Evolutionary conservation across 2,888 invertebrate genomes (phyloP).

Genomic region (Phymatocera aterrima): DNA sequence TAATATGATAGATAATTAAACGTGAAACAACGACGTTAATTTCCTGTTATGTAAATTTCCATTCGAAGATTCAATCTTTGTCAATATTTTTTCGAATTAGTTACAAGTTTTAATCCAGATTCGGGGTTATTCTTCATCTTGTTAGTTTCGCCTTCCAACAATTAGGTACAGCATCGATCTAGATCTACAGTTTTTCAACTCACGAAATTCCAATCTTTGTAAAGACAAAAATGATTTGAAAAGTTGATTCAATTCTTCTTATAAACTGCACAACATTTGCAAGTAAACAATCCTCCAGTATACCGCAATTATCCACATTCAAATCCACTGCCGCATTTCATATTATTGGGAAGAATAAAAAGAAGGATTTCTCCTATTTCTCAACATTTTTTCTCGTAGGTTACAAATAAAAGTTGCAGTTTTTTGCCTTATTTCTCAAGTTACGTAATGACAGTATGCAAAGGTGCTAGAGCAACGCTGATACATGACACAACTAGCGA

Average conservation of each 20-base stretch:
- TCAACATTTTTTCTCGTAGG: background rate
- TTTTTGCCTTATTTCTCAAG: background rate
- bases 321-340: constrained; percentile 8
- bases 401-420: background rate
- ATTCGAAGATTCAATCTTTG: too few species aligned
- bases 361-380: background rate
- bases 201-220: background rate
- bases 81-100: too few species aligned
- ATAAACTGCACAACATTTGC: too few species aligned
- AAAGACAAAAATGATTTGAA: too few species aligned
- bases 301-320: background rate
- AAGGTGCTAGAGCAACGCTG: constrained; percentile 43
- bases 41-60: too few species aligned
- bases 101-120: too few species aligned
- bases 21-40: too few species aligned
- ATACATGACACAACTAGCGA: constrained; percentile 43
- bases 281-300: background rate
- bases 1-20: too few species aligned
- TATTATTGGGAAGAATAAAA: background rate
- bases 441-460: background rate
- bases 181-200: background rate
- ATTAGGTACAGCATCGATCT: background rate
- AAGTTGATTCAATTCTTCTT: too few species aligned
- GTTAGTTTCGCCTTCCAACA: too few species aligned
- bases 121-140: too few species aligned